A percentile compares a stretch with the other conserved stretches of the same genome.
These are phyloP conservation scores for Gambusia yucatana DNA, from an alignment of 2,797 vertebrate species.

Conservation along the genomic window DNA sequence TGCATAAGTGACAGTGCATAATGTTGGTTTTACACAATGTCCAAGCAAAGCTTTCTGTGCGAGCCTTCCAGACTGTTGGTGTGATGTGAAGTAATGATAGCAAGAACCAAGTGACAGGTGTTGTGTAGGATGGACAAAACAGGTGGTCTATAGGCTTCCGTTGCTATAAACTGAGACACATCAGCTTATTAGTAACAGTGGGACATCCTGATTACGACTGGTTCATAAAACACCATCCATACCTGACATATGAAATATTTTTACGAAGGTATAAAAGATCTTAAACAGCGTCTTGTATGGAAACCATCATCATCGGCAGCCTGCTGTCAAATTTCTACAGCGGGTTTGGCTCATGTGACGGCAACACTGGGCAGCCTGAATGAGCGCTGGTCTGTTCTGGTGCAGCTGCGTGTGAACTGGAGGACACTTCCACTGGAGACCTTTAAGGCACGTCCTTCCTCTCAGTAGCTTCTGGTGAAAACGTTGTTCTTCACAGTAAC, in stretches of 20 bases:
- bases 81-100: conserved; percentile 43
- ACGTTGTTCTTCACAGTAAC: conserved; percentile 67
- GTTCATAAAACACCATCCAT: conserved; percentile 58
- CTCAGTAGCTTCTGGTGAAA: conserved; percentile 58
- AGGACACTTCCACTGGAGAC: conserved; percentile 75
- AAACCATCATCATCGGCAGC: conserved; percentile 41
- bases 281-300: conserved; percentile 46
- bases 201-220: conserved; percentile 63
- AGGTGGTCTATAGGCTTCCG: conserved; percentile 69
- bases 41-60: conserved; percentile 36
- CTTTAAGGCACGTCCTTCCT: conserved; percentile 79
- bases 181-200: conserved; percentile 54
- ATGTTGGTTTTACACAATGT: conserved; percentile 58
- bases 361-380: conserved; percentile 37
- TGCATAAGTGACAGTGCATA: conserved; percentile 56
- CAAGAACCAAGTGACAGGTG: conserved; percentile 64
- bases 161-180: conserved; percentile 58
- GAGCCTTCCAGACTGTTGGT: conserved; percentile 30
- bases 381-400: conserved; percentile 47
- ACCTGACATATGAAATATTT: conserved; percentile 54
- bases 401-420: conserved; percentile 47
- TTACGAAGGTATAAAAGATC: conserved; percentile 74
- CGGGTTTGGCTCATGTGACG: conserved; percentile 63
- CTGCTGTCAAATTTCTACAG: conserved; percentile 51
- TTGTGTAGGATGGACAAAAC: conserved; percentile 76